These are phyloP conservation scores for Ploceus nigricollis DNA, from an alignment of 2,113 vertebrate genomes.

Conservation along the genomic window DNA sequence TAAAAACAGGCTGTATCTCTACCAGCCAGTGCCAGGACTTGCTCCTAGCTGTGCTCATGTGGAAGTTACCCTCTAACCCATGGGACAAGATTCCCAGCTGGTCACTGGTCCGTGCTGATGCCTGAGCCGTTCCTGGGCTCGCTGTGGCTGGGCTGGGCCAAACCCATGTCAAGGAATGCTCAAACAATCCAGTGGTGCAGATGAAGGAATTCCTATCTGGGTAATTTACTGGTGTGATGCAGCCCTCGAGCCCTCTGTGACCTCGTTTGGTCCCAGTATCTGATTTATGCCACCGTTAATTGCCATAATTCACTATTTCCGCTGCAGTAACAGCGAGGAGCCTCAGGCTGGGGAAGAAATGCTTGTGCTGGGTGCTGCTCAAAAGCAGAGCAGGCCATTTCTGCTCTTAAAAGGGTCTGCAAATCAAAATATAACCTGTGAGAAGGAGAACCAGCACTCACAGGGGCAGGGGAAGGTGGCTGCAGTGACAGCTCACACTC, in stretches of 20 bases:
- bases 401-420: neutral
- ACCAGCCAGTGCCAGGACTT: neutral
- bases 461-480: neutral
- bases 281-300: constrained; percentile 10
- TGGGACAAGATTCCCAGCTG: neutral
- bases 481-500: neutral
- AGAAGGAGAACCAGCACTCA: neutral
- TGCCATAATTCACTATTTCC: constrained; percentile 6
- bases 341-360: neutral
- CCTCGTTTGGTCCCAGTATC: neutral
- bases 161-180: neutral
- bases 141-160: neutral
- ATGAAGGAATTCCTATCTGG: constrained; percentile 30
- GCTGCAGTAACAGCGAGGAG: neutral
- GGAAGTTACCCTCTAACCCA: neutral
- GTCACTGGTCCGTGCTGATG: rapidly evolving
- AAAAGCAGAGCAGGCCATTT: neutral
- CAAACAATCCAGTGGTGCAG: neutral
- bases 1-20: neutral
- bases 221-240: constrained; percentile 2
- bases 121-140: neutral
- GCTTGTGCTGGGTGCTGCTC: neutral
- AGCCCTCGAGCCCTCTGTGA: neutral
- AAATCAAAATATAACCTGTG: neutral
- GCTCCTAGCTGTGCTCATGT: rapidly evolving